These are phyloP conservation scores for Congeria kusceri DNA, from an alignment of 2,888 invertebrate genomes.

Conservation along the genomic window DNA sequence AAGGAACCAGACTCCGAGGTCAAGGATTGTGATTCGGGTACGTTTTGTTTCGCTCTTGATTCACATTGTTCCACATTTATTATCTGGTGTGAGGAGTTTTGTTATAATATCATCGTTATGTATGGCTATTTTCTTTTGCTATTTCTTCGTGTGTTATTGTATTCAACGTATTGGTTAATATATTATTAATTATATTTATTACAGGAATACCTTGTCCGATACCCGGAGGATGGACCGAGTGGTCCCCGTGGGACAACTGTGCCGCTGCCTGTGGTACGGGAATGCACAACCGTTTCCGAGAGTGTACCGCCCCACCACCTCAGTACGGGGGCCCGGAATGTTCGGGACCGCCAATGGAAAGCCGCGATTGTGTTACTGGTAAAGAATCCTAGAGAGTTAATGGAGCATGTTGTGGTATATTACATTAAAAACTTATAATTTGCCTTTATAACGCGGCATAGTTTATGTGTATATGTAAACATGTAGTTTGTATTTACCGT, in stretches of 20 bases:
- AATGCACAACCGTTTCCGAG: constrained; percentile 18
- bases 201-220: constrained; percentile 26
- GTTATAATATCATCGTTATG: too few species aligned
- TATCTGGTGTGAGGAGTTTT: too few species aligned
- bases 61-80: too few species aligned
- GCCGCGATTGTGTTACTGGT: constrained; percentile 25
- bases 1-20: constrained; percentile 18
- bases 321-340: constrained; percentile 32
- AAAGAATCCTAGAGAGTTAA: background rate
- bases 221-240: constrained; percentile 40
- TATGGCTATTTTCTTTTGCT: too few species aligned
- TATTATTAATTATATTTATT: too few species aligned
- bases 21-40: constrained; percentile 23
- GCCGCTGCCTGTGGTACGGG: constrained; percentile 45
- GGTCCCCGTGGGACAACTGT: constrained; percentile 37
- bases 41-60: background rate
- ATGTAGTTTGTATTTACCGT: too few species aligned
- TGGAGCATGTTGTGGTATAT: too few species aligned
- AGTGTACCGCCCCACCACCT: constrained; percentile 42
- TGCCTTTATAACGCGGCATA: too few species aligned
- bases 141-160: too few species aligned
- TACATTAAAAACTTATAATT: too few species aligned
- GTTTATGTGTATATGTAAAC: too few species aligned
- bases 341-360: constrained; percentile 18
- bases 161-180: too few species aligned